Evolutionary conservation across 2,797 vertebrate species (phyloP), one percentile per base, ranked within the genome.

Genomic region (Sarcoramphus papa): DNA sequence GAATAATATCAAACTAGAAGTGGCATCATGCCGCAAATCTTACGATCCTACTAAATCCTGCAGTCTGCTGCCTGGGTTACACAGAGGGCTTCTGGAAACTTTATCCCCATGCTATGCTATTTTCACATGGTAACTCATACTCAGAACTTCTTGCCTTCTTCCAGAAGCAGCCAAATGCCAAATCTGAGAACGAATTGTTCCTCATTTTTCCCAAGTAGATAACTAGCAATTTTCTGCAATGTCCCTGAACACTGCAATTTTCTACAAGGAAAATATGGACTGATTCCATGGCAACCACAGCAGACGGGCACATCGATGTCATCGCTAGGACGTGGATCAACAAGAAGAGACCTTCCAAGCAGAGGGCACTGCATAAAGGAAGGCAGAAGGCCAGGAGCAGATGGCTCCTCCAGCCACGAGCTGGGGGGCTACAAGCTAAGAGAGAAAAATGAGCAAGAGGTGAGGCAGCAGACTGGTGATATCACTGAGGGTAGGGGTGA

Each of bases 161-260:
- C 62, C 65, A 86, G 76, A 88, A 94, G 72, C 73, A 88, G 59
- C 51, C 79, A 88, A 92, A 94, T 59, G 59, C 73, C 79, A 88
- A 51, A 88, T 76, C 54, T 60, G 69, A 90, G 93, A 91, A 96
- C 14, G 4, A 92, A 12, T 31, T 81, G 95, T 91, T 96, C 87
- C 57, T 91, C 65, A 33, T 69, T 95, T 90, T 80, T 45, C 73
- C 65, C 78, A 40, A 88, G 91, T 7, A 80, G 85, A 83, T 83
- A 93, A 76, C 93, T 60, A 95, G 88, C 93, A 95, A 95, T 96
- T 96, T 96, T 94, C 95, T 95, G 79, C 92, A 72, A 64, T 63
- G 88, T 91, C 88, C 90, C 90, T 4, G 90, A 94, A 93, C 82
- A 64, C 85, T 88, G 92, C 94, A 96, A 90, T 95, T 94, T 94